Conservation (phyloP, 2,797 vertebrate species). For the Enteromius argenteus region DNA sequence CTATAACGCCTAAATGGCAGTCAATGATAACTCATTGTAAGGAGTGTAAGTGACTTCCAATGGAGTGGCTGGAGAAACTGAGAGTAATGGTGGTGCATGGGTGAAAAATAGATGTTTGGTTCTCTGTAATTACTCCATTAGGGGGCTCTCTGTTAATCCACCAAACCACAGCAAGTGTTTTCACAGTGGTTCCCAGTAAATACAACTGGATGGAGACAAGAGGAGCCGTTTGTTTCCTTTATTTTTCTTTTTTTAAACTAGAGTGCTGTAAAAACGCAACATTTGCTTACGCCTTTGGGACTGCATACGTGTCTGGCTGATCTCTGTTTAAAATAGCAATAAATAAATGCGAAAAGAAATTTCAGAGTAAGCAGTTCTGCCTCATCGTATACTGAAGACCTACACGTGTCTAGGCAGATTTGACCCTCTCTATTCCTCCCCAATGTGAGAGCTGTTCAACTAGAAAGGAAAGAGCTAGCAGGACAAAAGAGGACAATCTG, state of each 20-base stretch:
- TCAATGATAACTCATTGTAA: slow-evolving; percentile 99
- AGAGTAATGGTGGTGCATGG: slow-evolving; percentile 90
- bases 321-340: background rate
- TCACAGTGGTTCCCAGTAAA: slow-evolving; percentile 74
- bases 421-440: slow-evolving; percentile 67
- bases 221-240: slow-evolving; percentile 61
- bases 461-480: slow-evolving; percentile 67
- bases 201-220: slow-evolving; percentile 74
- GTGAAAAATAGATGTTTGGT: slow-evolving; percentile 91
- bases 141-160: slow-evolving; percentile 86
- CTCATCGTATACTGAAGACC: slow-evolving; percentile 38
- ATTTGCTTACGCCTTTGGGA: background rate
- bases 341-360: background rate
- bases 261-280: background rate
- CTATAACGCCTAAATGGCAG: slow-evolving; percentile 92
- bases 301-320: background rate
- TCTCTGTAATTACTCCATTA: slow-evolving; percentile 88
- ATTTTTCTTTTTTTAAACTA: slow-evolving; percentile 60
- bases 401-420: slow-evolving; percentile 66
- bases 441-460: slow-evolving; percentile 56
- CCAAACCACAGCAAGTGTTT: slow-evolving; percentile 80
- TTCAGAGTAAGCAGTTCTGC: slow-evolving; percentile 36
- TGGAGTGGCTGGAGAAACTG: slow-evolving; percentile 91
- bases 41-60: slow-evolving; percentile 94
- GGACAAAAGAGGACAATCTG: slow-evolving; percentile 59